A percentile compares a stretch with the other conserved stretches of the same genome.
Conservation (phyloP, 2,113 vertebrate species). For the Pleuronectes platessa region DNA sequence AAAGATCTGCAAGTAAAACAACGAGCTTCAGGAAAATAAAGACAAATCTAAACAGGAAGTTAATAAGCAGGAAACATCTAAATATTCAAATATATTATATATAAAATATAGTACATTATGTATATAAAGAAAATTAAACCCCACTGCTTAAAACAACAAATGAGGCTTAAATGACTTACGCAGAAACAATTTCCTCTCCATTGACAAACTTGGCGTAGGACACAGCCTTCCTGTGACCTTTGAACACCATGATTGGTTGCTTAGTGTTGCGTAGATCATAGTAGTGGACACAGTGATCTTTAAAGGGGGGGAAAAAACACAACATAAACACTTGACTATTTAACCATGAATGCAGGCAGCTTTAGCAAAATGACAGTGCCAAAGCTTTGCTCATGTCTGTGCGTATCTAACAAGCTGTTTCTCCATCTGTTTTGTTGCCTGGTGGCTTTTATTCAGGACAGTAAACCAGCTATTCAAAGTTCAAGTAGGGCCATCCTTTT, state of each 20-base stretch:
- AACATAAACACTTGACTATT: neutral
- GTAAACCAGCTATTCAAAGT: constrained; percentile 15
- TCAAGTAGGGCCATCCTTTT: constrained; percentile 4
- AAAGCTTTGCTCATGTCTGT: neutral
- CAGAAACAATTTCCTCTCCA: constrained; percentile 98
- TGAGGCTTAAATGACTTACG: constrained; percentile 85
- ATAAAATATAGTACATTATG: too few relatives aligned
- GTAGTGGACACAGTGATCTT: constrained; percentile 99
- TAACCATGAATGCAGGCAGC: too few relatives aligned
- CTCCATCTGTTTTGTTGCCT: constrained; percentile 6
- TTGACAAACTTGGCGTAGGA: constrained; percentile 99
- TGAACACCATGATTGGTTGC: constrained; percentile 99
- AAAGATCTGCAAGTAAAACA: neutral
- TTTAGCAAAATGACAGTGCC: neutral
- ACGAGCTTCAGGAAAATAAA: neutral
- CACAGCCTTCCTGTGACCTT: constrained; percentile 97
- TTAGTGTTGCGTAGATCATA: constrained; percentile 99
- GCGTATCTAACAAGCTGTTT: neutral
- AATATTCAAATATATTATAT: neutral
- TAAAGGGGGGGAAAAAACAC: neutral
- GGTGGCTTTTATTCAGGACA: constrained; percentile 7
- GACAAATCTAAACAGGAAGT: too few relatives aligned
- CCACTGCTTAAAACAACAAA: neutral
- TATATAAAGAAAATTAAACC: too few relatives aligned
- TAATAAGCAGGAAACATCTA: neutral